phyloP scores from a whole-genome alignment of 2,888 invertebrate species.

The Chrysomela aeneicollis region DNA sequence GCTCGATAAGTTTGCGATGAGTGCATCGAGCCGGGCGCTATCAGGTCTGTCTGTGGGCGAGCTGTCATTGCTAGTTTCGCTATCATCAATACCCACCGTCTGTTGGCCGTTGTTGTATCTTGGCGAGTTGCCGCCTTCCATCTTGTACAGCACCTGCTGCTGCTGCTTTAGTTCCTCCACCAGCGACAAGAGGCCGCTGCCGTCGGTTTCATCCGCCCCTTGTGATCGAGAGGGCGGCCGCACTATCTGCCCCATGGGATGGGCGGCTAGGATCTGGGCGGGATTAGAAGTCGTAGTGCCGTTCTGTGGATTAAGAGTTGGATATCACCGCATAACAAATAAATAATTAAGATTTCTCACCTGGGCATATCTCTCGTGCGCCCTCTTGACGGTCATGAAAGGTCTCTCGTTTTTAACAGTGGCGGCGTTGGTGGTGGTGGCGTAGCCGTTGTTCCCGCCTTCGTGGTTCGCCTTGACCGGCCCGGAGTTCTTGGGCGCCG shows the following conservation, averaged over 20 bases:
- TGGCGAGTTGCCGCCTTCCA: slow-evolving; percentile 32
- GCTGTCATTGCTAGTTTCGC: slow-evolving; percentile 43
- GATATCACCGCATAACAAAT: not conserved
- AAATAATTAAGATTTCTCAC: too few relatives aligned
- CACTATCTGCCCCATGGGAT: slow-evolving; percentile 56
- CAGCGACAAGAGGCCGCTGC: slow-evolving; percentile 57
- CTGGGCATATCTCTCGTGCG: slow-evolving; percentile 61
- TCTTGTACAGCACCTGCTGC: slow-evolving; percentile 39
- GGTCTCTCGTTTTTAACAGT: slow-evolving; percentile 65
- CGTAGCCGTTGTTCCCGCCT: not conserved
- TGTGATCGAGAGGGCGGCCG: slow-evolving; percentile 44
- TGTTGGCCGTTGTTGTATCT: slow-evolving; percentile 40
- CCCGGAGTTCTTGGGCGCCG: slow-evolving; percentile 53
- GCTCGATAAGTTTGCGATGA: slow-evolving; percentile 62
- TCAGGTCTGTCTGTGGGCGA: slow-evolving; percentile 41
- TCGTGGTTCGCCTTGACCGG: not conserved
- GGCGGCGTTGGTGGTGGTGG: slow-evolving; percentile 40
- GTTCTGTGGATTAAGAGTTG: too few relatives aligned
- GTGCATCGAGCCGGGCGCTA: slow-evolving; percentile 57
- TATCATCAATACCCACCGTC: slow-evolving; percentile 61
- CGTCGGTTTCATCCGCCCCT: slow-evolving; percentile 49
- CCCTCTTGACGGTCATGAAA: slow-evolving; percentile 69
- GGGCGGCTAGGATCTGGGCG: slow-evolving; percentile 54
- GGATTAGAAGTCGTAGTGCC: slow-evolving; percentile 48
- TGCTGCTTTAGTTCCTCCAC: slow-evolving; percentile 55